phyloP scores from a whole-genome alignment of 2,113 vertebrate genomes.

The Illadopsis cleaveri region DNA sequence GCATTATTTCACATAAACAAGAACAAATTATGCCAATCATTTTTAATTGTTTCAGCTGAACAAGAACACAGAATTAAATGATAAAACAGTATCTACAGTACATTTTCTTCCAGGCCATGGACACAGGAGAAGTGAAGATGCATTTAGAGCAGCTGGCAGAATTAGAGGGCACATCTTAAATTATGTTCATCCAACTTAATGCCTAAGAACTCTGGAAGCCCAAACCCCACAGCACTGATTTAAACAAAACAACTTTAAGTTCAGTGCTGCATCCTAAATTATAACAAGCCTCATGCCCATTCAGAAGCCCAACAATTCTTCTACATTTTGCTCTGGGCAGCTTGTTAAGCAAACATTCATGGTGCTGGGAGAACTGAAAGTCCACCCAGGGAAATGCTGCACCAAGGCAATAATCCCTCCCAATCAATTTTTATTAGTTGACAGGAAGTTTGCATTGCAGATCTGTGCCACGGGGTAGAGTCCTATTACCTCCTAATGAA shows the following conservation, averaged over 20 bases:
- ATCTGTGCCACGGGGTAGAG: not conserved
- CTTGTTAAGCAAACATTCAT: not conserved
- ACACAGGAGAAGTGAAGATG: not conserved
- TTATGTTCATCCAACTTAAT: not conserved
- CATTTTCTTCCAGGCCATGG: not conserved
- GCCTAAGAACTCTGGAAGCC: not conserved
- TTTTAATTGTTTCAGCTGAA: conserved; percentile 28
- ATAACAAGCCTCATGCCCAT: not conserved
- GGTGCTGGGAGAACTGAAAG: not conserved
- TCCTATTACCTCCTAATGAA: not conserved
- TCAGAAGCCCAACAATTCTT: not conserved
- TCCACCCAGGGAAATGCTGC: not conserved
- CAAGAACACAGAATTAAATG: not conserved
- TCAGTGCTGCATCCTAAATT: not conserved
- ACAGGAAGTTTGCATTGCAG: not conserved
- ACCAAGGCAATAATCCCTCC: not conserved
- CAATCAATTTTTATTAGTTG: not conserved
- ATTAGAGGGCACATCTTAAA: not conserved
- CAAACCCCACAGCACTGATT: not conserved
- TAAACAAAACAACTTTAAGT: not conserved
- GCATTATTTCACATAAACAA: not conserved
- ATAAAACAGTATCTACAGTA: not conserved
- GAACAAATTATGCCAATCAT: not conserved
- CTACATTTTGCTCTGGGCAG: not conserved
- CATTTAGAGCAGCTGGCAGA: not conserved